Percentiles rank a stretch among this genome's conserved stretches.
Conservation (phyloP, 2,888 invertebrate genomes). For the Gymnosoma rotundatum region DNA sequence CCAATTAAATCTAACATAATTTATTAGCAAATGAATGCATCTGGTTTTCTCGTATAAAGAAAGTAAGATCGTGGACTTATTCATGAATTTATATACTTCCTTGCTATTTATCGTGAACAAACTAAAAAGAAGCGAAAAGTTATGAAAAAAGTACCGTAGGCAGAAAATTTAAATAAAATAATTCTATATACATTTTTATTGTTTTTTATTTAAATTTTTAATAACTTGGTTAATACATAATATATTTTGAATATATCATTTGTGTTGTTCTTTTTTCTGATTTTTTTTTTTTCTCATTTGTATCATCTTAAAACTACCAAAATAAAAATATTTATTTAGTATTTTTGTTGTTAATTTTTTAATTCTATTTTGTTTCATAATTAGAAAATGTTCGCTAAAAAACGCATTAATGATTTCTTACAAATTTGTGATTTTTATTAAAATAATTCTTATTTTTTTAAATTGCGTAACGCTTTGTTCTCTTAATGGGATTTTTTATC, state of each 20-base stretch:
- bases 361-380: constrained; percentile 43
- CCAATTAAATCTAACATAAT: too few species aligned
- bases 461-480: constrained; percentile 54
- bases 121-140: too few species aligned
- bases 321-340: constrained; percentile 70
- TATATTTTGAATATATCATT: constrained; percentile 69
- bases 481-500: constrained; percentile 42
- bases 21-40: too few species aligned
- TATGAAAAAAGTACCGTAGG: too few species aligned
- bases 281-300: constrained; percentile 41
- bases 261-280: constrained; percentile 34
- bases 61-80: too few species aligned
- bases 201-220: constrained; percentile 67
- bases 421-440: constrained; percentile 46
- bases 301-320: constrained; percentile 63
- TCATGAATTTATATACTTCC: too few species aligned
- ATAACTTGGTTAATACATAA: constrained; percentile 68
- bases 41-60: too few species aligned
- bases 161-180: too few species aligned
- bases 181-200: constrained; percentile 9
- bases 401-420: constrained; percentile 54
- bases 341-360: constrained; percentile 35
- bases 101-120: too few species aligned
- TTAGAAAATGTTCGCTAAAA: constrained; percentile 58
- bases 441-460: constrained; percentile 30